These are phyloP conservation scores for Gymnothorax javanicus DNA, from an alignment of 2,797 vertebrate genomes.

Conservation along the genomic window DNA sequence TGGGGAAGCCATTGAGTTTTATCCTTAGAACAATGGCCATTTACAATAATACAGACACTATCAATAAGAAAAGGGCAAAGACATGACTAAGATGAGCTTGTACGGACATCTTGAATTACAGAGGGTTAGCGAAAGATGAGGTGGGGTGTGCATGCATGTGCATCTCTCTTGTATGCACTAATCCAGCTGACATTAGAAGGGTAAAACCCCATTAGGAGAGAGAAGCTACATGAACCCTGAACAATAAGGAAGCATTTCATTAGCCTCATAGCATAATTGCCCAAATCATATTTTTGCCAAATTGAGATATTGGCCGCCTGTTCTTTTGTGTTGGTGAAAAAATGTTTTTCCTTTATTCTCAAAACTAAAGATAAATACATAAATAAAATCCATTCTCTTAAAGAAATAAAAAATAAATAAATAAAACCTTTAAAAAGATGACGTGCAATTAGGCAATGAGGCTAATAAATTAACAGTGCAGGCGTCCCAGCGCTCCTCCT, in stretches of 20 bases:
- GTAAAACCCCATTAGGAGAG: neutral
- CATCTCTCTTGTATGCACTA: neutral
- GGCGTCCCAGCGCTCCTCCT: conserved; percentile 7
- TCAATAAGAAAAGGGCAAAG: neutral
- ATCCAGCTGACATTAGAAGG: neutral
- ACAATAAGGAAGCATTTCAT: conserved; percentile 42
- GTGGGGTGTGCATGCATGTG: neutral
- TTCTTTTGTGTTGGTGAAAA: too few species aligned
- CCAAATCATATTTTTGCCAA: too few species aligned
- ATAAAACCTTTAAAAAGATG: too few species aligned
- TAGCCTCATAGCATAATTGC: too few species aligned
- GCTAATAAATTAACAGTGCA: neutral
- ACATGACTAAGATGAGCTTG: neutral
- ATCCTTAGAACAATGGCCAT: neutral
- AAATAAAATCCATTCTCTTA: too few species aligned
- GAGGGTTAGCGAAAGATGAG: neutral
- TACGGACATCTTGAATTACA: neutral
- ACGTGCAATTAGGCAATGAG: too few species aligned
- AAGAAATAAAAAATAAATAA: too few species aligned
- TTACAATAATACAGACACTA: neutral
- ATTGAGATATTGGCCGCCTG: too few species aligned
- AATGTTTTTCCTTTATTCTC: too few species aligned
- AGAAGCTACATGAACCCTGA: conserved; percentile 21
- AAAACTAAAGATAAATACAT: too few species aligned
- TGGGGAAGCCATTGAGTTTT: neutral